Base-by-base conservation (phyloP, 1,140 invertebrate genomes). In the Danaus plexippus region DNA sequence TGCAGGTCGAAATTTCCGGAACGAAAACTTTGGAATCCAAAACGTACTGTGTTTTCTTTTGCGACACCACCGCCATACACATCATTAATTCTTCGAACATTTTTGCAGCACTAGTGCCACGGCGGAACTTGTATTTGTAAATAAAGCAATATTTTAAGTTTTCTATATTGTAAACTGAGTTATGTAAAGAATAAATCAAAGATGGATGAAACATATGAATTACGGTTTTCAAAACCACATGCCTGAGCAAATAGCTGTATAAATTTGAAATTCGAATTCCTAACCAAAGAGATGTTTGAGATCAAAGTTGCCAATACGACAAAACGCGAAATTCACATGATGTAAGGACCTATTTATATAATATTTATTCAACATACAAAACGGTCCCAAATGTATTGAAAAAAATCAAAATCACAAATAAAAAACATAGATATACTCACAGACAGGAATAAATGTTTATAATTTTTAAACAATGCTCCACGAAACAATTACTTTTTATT, bases 1-100 rank as follows among this genome's bases (percentile, higher is more conserved):
- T 58, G 52, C 12, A 65, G 48, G 51, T 60, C 57, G 43, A 65
- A 62, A 60, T 59, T 54, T 55, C 47, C 59, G 56, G 57, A 68
- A 68, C 56, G 47, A 65, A 62, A 64, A 62, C 57, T 22, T 55
- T 61, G 47, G 44, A 64, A 64, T 47, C 51, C 5, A 45, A 46
- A 46, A 53, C n/a, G 12, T 9, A 32, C 52, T 53, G 43, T 13
- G 7, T 13, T 53, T 15, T 44, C 43, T 48, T 48, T 48, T 53
- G 32, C 41, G 11, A 42, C 32, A 42, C 50, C 11, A 49, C 11
- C 12, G 47, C 22, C 22, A 32, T 32, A 32, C 22, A 2, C 22
- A 6, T 3, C 4, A 32, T 32, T 32, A 32, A 32, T 32, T 6
- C 7, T 32, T 32, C 7, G 22, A 32, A 32, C 22, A 32, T 32